A percentile compares a stretch with the other conserved stretches of the same genome.
phyloP scores from a whole-genome alignment of 2,888 invertebrate species.

The Ochropacha duplaris region DNA sequence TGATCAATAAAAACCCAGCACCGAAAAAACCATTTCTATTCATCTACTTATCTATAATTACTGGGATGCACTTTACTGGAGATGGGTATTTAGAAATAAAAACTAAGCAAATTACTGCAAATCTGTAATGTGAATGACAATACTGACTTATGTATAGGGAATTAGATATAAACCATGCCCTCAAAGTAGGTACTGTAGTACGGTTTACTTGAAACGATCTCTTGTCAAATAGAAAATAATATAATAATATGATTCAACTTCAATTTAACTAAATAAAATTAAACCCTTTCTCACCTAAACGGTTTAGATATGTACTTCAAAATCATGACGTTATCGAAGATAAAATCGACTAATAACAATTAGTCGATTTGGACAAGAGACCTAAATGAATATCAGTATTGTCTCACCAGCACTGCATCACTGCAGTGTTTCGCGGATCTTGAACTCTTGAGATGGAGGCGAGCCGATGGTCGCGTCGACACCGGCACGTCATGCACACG shows the following conservation, averaged over 20 bases:
- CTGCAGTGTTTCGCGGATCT: too few species aligned
- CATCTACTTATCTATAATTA: slow-evolving; percentile 65
- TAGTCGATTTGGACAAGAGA: slow-evolving; percentile 23
- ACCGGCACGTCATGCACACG: slow-evolving; percentile 62
- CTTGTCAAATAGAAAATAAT: slow-evolving; percentile 18
- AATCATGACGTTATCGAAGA: too few species aligned
- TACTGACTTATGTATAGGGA: slow-evolving; percentile 13
- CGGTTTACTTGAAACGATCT: slow-evolving; percentile 20
- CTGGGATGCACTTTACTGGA: slow-evolving; percentile 79
- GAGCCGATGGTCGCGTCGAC: slow-evolving; percentile 31
- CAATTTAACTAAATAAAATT: too few species aligned
- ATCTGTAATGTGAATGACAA: neutral
- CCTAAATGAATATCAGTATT: slow-evolving; percentile 39
- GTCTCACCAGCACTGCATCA: slow-evolving; percentile 41
- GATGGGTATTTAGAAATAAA: slow-evolving; percentile 37
- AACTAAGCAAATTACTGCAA: slow-evolving; percentile 1
- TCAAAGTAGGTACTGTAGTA: slow-evolving; percentile 11
- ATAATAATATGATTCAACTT: neutral
- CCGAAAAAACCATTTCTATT: slow-evolving; percentile 64
- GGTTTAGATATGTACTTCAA: too few species aligned
- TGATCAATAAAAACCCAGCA: slow-evolving; percentile 62
- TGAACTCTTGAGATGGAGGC: slow-evolving; percentile 34
- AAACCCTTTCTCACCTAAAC: neutral
- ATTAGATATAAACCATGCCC: slow-evolving; percentile 31
- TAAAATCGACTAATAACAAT: too few species aligned